These are phyloP conservation scores for Pteronura brasiliensis DNA, from an alignment of 2,113 vertebrate genomes.

Conservation along the genomic window DNA sequence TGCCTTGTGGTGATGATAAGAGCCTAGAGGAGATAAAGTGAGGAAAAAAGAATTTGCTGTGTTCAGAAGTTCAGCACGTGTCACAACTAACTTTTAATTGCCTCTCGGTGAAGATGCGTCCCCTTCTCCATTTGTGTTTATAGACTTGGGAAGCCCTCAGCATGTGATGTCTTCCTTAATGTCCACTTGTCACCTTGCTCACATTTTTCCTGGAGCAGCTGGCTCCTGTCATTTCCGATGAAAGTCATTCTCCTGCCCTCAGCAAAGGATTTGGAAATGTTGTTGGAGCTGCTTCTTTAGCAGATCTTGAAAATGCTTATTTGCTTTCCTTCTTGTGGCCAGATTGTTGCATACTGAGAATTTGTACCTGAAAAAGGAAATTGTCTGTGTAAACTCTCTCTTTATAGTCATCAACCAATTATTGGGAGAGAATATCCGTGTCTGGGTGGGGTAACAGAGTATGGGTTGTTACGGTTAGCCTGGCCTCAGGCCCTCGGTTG, in stretches of 20 bases:
- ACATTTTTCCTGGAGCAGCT: conserved; percentile 60
- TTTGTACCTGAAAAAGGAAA: conserved; percentile 30
- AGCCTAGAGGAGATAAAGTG: background rate
- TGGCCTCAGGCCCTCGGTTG: background rate
- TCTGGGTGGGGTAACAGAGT: background rate
- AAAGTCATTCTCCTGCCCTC: background rate
- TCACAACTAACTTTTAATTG: conserved; percentile 78
- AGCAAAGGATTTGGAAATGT: conserved; percentile 46
- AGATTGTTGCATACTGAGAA: background rate
- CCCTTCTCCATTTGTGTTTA: conserved; percentile 58
- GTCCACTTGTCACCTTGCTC: conserved; percentile 41
- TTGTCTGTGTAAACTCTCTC: background rate
- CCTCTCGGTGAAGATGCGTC: conserved; percentile 73
- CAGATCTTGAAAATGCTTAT: conserved; percentile 45
- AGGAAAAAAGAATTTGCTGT: conserved; percentile 28
- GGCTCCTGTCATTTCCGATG: conserved; percentile 35
- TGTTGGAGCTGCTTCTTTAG: conserved; percentile 33
- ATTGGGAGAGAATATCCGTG: background rate
- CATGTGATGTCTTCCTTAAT: conserved; percentile 57
- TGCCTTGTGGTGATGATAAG: conserved; percentile 42
- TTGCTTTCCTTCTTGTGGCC: conserved; percentile 35
- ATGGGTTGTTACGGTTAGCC: background rate
- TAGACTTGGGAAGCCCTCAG: conserved; percentile 46
- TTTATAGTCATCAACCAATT: background rate
- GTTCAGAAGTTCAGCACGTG: conserved; percentile 15